Base-by-base conservation (phyloP, 2,113 vertebrate species). In the Acrocephalus kingi region DNA sequence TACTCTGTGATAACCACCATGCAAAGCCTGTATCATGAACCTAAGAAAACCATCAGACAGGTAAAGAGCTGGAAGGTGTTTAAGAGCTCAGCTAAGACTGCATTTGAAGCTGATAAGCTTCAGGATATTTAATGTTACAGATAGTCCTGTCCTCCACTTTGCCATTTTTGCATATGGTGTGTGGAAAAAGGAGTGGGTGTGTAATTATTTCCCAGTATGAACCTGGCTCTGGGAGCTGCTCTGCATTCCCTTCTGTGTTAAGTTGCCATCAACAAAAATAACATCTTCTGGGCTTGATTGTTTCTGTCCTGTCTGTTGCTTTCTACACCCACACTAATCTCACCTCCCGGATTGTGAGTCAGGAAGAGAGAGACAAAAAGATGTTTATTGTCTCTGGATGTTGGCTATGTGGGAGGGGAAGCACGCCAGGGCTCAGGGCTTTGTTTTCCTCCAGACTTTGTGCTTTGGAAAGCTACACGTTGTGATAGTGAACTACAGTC, bases 341-440 rank as follows among this genome's bases (percentile, higher is more conserved):
- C 74, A 92, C 80, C 55, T 81, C 87, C 71, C 2, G 1, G 37
- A 21, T 30, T 3, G 14, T 3, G 21, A 66, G 21, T 84, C 58
- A 27, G 63, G 64, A 74, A 52, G 92, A 84, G 15, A 85, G 59
- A 83, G n/a, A 77, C 80, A 72, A 56, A 27, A 86, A 84, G 91
- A 56, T 48, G 24, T 77, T 95, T 88, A 49, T 95, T 90, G 72
- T 90, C 72, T 62, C 59, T 93, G 73, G 71, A 81, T 20, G 33
- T 83, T 89, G 58, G 46, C 81, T 77, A 64, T 89, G 74, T 81
- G 75, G 72, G 93, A 85, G 63, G 74, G 90, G 81, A 79, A 74
- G 59, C 54, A 39, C 2, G 30, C 87, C 79, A 93, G 79, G 75
- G 35, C 52, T 61, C 14, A 3, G 48, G 30, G 27, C 78, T 84